Conservation (phyloP, 2,888 invertebrate species). For the Osmoderma eremita region DNA sequence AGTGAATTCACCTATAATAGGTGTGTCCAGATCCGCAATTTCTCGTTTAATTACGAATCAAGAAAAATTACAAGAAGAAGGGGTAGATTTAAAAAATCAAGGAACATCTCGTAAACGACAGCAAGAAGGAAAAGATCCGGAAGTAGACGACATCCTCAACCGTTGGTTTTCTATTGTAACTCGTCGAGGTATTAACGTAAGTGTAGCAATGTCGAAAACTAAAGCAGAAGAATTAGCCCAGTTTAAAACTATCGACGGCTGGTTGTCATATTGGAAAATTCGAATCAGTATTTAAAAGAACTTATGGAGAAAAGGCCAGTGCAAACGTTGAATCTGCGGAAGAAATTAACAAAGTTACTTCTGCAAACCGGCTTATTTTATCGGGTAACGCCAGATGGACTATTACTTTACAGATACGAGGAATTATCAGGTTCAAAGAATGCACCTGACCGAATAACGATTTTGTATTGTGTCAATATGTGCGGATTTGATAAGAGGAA, state of each 20-base stretch:
- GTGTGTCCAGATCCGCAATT: neutral
- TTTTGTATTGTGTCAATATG: too few relatives aligned
- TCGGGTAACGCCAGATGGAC: constrained; percentile 2
- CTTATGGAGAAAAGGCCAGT: constrained; percentile 1
- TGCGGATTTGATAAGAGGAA: too few relatives aligned
- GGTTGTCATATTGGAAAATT: neutral
- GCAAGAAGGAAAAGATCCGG: neutral
- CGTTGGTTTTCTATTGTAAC: too few relatives aligned
- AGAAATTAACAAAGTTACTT: neutral
- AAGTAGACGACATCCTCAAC: too few relatives aligned
- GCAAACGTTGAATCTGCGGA: neutral
- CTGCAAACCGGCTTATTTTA: constrained; percentile 6
- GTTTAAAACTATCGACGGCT: neutral
- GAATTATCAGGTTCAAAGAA: neutral
- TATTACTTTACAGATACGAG: too few relatives aligned
- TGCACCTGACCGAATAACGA: too few relatives aligned
- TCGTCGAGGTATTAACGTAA: neutral
- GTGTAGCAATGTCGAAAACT: neutral
- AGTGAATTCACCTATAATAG: too few relatives aligned
- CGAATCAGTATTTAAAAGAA: neutral
- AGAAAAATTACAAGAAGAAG: neutral
- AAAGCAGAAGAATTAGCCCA: neutral
- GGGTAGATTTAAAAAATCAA: constrained; percentile 10
- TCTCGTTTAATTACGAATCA: neutral
- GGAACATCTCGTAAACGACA: constrained; percentile 7